Conservation (phyloP, 30 jellyfish, hydroid and myxozoan genomes). For the Aurelia coerulea region DNA sequence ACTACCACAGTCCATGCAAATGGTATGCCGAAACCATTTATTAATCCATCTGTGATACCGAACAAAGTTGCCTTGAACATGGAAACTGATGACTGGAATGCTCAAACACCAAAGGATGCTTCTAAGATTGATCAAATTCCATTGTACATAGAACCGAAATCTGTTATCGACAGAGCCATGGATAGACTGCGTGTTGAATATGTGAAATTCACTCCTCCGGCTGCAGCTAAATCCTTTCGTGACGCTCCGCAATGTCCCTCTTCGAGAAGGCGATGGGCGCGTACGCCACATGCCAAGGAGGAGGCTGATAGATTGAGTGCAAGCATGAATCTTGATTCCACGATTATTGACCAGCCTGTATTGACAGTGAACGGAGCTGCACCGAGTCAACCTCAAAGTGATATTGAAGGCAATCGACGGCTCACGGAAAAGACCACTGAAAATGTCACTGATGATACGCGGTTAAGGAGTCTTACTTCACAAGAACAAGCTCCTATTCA, state of each 20-base stretch:
- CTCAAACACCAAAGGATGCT: constrained; percentile 2
- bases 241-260: constrained; percentile 37
- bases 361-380: background rate
- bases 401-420: background rate
- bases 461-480: too few relatives aligned
- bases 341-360: background rate
- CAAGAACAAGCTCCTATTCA: too few relatives aligned
- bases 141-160: background rate
- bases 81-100: constrained; percentile 17
- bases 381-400: background rate
- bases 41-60: background rate
- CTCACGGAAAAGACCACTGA: background rate
- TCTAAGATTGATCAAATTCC: background rate
- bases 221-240: background rate
- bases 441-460: too few relatives aligned
- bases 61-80: background rate
- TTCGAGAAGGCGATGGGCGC: constrained; percentile 55
- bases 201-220: constrained; percentile 25
- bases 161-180: constrained; percentile 1
- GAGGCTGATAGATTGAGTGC: background rate
- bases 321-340: background rate
- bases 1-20: background rate
- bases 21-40: constrained; percentile 26
- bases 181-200: background rate
- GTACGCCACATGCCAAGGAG: constrained; percentile 64